Evolutionary conservation across 2,113 vertebrate genomes (phyloP).

Genomic region (Sinosuthora webbiana): DNA sequence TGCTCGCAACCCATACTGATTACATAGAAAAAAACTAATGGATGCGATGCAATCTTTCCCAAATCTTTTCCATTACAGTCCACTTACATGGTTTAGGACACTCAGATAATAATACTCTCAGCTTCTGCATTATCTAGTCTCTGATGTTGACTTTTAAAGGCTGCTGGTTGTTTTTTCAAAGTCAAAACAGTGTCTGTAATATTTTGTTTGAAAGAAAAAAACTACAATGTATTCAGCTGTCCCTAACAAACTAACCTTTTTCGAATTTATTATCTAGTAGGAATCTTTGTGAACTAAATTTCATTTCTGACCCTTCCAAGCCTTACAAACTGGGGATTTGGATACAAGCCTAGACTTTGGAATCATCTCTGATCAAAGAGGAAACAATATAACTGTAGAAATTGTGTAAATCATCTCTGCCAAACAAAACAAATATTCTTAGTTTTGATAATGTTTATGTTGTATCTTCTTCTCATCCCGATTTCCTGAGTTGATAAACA

Average conservation of each 20-base stretch:
- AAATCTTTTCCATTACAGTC: background rate
- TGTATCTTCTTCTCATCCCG: background rate
- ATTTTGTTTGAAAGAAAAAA: background rate
- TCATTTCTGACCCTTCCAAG: slow-evolving; percentile 10
- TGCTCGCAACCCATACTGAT: background rate
- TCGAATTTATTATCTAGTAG: background rate
- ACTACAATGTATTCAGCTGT: background rate
- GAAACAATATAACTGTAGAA: slow-evolving; percentile 23
- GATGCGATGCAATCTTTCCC: background rate
- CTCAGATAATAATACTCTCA: background rate
- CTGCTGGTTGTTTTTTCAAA: background rate
- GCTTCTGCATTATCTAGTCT: background rate
- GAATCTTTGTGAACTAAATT: background rate
- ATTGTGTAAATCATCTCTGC: slow-evolving; percentile 11
- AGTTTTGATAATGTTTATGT: slow-evolving; percentile 5
- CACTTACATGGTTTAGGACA: background rate
- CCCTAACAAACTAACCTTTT: background rate
- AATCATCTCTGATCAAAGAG: slow-evolving; percentile 26
- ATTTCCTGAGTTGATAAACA: background rate
- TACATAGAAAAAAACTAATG: background rate
- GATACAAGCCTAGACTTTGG: background rate
- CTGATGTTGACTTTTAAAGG: background rate
- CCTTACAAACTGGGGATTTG: background rate
- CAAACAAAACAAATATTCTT: slow-evolving; percentile 28
- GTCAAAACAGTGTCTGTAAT: background rate